phyloP scores from a whole-genome alignment of 2,888 invertebrate species.

The Heliconius aoede region DNA sequence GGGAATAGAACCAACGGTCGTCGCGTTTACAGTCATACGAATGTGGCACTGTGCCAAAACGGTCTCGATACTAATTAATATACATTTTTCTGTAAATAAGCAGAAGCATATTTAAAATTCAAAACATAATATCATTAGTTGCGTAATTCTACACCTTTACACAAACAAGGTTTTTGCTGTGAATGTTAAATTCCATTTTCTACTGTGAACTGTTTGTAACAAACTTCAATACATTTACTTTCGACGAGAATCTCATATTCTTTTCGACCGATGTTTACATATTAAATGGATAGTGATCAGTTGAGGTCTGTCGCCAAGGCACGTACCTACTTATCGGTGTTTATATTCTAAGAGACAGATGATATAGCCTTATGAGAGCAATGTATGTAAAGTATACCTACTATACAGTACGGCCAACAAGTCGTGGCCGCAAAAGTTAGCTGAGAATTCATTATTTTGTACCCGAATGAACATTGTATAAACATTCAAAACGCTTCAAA shows the following conservation, averaged over 20 bases:
- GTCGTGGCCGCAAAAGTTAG: no score
- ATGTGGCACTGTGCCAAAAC: no score
- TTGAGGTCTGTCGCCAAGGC: background rate
- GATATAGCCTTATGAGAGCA: background rate
- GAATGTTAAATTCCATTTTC: background rate
- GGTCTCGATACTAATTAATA: background rate
- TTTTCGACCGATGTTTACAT: background rate
- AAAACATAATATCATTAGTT: background rate
- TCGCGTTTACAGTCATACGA: no score
- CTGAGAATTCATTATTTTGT: no score
- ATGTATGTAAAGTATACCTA: background rate
- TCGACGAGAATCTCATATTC: background rate
- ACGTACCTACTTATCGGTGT: conserved; percentile 5
- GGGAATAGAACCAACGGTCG: no score
- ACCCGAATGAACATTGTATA: no score
- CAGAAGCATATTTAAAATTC: no score
- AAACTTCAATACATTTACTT: background rate
- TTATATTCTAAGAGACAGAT: conserved; percentile 11
- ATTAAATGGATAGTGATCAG: conserved; percentile 1
- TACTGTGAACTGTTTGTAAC: background rate
- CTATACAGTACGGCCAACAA: no score
- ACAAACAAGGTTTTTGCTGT: background rate
- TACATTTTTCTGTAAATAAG: background rate
- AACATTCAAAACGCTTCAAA: no score
- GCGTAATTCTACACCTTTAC: background rate